Base-by-base conservation (phyloP, 2,888 invertebrate species). In the Euzophera pinguis region DNA sequence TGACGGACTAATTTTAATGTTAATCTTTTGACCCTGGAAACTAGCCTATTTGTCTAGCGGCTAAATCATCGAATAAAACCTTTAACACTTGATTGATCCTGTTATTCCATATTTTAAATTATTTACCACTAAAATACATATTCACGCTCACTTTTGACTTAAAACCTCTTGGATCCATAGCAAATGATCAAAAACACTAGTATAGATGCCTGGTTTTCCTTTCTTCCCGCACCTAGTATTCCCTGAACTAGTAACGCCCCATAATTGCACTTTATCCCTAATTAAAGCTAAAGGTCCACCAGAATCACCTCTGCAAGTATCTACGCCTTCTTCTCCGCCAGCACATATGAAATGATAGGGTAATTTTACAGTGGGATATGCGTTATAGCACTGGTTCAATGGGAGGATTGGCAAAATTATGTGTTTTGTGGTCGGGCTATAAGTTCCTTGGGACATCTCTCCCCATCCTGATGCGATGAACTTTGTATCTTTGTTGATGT, bases 391-490 rank as follows among this genome's bases (percentile, higher is more conserved):
- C 0, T 60, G 52, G 0, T 61, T 51, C 7, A 38, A 43, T 0
- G 63, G 39, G 64, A 72, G 69, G 29, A 64, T 61, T 0, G 77
- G 73, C 0, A 78, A 53, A 0, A 60, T 59, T 3, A 76, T 57
- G 16, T 71, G 59, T 47, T 75, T 75, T 57, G 79, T 79, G 0
- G 70, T 56, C 12, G 69, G 54, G 3, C 69, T 68, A 51, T 65
- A 73, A 50, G 54, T 47, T 0, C 59, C 60, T 41, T 54, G 45
- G 3, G 62, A 62, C n/a, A 69, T 59, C 41, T 65, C 69, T 0
- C 72, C 80, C 73, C 78, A 79, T 5, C 71, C 80, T 38, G 71
- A 65, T 1, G 69, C 71, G 27, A 58, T 59, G 50, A 79, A 69
- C 6, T 57, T 53, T 0, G 65, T 60, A 27, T 63, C 55, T 3